phyloP scores from a whole-genome alignment of 2,113 vertebrate species.

The Cavia aperea region DNA sequence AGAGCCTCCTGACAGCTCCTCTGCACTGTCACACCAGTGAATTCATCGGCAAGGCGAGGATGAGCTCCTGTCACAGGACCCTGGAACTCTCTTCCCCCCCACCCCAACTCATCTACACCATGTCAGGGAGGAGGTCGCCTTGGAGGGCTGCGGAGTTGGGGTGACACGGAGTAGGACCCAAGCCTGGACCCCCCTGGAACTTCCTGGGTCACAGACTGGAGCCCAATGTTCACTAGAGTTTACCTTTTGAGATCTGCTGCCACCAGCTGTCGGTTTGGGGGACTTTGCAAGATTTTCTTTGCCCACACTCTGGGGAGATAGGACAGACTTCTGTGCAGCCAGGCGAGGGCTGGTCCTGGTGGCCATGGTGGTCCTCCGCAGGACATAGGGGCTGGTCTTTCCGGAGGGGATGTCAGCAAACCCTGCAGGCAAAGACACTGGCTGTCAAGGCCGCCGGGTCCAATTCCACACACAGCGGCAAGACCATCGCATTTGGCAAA shows the following conservation, averaged over 20 bases:
- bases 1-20: background rate
- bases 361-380: constrained; percentile 77
- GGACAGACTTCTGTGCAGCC: constrained; percentile 65
- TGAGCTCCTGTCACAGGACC: background rate
- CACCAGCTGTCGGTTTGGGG: constrained; percentile 74
- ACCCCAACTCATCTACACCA: background rate
- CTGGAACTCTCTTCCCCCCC: background rate
- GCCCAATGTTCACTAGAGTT: background rate
- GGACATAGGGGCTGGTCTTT: constrained; percentile 81
- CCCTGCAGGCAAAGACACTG: constrained; percentile 71
- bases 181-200: background rate
- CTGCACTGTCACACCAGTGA: background rate
- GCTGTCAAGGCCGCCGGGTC: background rate
- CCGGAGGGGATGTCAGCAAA: constrained; percentile 84
- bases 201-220: background rate
- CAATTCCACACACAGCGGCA: background rate
- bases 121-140: background rate
- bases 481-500: background rate
- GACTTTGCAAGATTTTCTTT: constrained; percentile 64
- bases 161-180: rapidly evolving
- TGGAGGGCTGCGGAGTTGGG: background rate
- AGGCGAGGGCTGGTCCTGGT: constrained; percentile 78
- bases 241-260: constrained; percentile 81
- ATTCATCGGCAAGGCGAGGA: background rate
- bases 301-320: background rate